phyloP scores from a whole-genome alignment of 1,140 invertebrate genomes.

The Venustaconcha ellipsiformis region DNA sequence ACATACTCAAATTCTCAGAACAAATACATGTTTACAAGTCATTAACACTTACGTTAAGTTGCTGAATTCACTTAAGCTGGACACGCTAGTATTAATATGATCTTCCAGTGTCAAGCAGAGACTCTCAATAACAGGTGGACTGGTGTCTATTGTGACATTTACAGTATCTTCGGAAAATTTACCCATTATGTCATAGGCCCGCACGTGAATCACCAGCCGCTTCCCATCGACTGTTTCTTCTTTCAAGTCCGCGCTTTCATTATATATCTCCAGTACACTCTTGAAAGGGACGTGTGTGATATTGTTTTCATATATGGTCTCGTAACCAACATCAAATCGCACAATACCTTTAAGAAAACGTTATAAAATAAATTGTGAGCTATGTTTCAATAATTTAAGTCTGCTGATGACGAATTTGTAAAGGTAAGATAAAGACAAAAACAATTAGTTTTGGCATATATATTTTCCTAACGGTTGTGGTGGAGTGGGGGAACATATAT shows the following conservation, averaged over 20 bases:
- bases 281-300: background rate
- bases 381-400: background rate
- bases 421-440: background rate
- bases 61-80: slow-evolving; percentile 2
- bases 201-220: slow-evolving; percentile 18
- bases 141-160: slow-evolving; percentile 13
- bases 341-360: slow-evolving; percentile 1
- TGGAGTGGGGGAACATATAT: too few species aligned
- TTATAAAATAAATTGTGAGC: background rate
- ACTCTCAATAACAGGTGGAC: slow-evolving; percentile 18
- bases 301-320: background rate
- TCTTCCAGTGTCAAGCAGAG: slow-evolving; percentile 19
- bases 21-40: too few species aligned
- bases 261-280: background rate
- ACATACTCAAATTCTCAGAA: background rate
- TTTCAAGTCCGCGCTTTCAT: background rate
- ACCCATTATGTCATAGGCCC: slow-evolving; percentile 23
- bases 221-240: slow-evolving; percentile 22
- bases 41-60: background rate
- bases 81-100: slow-evolving; percentile 17
- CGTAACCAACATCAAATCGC: background rate
- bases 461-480: background rate
- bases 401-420: background rate
- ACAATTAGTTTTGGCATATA: background rate
- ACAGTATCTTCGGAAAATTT: slow-evolving; percentile 20